These are phyloP conservation scores for Prolemur simus DNA, from an alignment of 2,113 vertebrate species.

Conservation along the genomic window DNA sequence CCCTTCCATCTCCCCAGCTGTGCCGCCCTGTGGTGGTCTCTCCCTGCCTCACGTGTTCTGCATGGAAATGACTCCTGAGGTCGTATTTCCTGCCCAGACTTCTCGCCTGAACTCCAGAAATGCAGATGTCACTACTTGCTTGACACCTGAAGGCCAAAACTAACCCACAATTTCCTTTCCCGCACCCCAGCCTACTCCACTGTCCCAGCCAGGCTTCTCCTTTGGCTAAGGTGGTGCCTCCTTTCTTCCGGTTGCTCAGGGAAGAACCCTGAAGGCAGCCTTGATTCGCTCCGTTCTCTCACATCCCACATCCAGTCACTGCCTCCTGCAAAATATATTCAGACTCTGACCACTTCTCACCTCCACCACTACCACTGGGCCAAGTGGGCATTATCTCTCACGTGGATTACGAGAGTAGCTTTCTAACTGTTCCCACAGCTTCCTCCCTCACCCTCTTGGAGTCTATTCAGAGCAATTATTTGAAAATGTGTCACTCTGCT, in stretches of 20 bases:
- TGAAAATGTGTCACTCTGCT: neutral
- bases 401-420: accelerated
- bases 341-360: neutral
- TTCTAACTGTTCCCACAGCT: neutral
- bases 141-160: neutral
- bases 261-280: neutral
- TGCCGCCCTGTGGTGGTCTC: neutral
- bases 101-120: neutral
- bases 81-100: neutral
- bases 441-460: neutral
- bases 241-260: neutral
- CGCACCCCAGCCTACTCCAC: neutral
- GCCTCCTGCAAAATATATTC: neutral
- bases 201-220: neutral
- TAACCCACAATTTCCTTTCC: no score
- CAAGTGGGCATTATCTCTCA: neutral
- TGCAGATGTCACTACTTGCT: neutral
- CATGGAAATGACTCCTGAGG: neutral
- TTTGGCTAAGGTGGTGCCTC: neutral
- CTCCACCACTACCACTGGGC: neutral
- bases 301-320: neutral
- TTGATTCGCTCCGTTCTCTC: neutral
- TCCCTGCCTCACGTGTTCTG: accelerated
- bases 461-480: neutral
- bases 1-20: neutral